Evolutionary conservation across 30 jellyfish, hydroid and myxozoan genomes (phyloP), one percentile per base, ranked within the genome.

Genomic region (Sanderia malayensis): DNA sequence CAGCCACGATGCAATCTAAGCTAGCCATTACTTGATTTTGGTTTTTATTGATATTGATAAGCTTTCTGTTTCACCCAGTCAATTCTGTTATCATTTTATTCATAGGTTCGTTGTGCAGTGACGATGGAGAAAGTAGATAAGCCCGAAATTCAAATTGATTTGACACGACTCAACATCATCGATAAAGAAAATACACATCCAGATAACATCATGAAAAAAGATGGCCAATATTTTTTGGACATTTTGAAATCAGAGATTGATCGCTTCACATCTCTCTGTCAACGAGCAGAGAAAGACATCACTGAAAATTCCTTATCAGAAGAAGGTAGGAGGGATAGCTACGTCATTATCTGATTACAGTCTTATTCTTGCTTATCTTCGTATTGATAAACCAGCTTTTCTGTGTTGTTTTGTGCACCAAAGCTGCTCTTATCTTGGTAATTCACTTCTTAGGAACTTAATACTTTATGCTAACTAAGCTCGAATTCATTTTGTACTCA

Each of bases 221-320:
- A 89, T 89, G 97, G 97, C 9, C 81, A 68, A 58, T 89, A 82
- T 53, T 89, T 70, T 59, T 65, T 89, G 74, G 95, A 53, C 6
- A 55, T 90, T 59, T 59, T 89, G 21, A 83, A 82, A 44, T 67
- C 73, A 46, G 86, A 89, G 47, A 64, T 68, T 19, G 89, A 64
- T 20, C 68, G 83, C 58, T 49, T 87, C 71, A 87, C 78, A 18
- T 72, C 86, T 6, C 69, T 87, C 28, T 76, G 85, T 58, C 82
- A 79, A 41, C 60, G 58, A 66, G 90, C 96, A 11, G 96, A 79
- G 70, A 71, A 73, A 71, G 96, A 87, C 61, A 60, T 85, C 31
- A 67, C 94, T 27, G 78, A 76, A 29, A 67, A 68, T 45, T 45
- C 80, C 2, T 31, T 87, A 44, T 61, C 96, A 28, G 96, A 87